Percentiles rank a stretch among this genome's conserved stretches.
Conservation (phyloP, 2,797 vertebrate species). For the Choloepus didactylus region DNA sequence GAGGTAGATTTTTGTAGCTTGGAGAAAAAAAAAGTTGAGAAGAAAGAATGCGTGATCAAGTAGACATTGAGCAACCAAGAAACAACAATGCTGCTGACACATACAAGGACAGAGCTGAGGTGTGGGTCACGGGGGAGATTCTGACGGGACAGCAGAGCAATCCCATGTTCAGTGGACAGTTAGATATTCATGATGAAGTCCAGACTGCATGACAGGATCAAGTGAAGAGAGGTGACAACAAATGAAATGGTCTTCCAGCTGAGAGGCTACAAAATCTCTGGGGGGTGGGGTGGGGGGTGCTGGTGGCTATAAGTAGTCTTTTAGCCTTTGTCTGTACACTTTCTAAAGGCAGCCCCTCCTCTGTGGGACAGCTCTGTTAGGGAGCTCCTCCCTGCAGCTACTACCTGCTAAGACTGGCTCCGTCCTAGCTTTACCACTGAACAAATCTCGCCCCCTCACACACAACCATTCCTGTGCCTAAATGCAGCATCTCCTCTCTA, state of each 20-base stretch:
- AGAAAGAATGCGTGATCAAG: constrained; percentile 11
- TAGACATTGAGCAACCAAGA: not conserved
- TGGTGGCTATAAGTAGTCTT: not conserved
- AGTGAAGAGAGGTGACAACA: not conserved
- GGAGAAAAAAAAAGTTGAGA: not conserved
- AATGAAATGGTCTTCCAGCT: not conserved
- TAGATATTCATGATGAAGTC: not conserved
- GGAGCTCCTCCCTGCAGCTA: not conserved
- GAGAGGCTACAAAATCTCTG: not conserved
- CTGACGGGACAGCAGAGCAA: not conserved
- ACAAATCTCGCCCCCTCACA: not conserved
- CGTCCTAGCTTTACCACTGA: not conserved
- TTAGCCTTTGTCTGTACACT: not conserved
- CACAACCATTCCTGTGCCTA: not conserved
- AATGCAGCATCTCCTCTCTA: not conserved
- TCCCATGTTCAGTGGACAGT: not conserved
- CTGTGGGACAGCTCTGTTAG: not conserved
- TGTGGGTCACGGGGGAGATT: not conserved
- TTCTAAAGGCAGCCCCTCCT: not conserved
- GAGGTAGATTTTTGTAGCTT: not conserved
- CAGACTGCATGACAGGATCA: not conserved
- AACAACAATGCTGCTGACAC: not conserved
- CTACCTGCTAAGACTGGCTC: not conserved
- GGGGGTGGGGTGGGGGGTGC: no score
- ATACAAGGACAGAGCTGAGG: not conserved